Conservation (phyloP, 2,888 invertebrate genomes). For the Galeopsomyia nigrocyanea region DNA sequence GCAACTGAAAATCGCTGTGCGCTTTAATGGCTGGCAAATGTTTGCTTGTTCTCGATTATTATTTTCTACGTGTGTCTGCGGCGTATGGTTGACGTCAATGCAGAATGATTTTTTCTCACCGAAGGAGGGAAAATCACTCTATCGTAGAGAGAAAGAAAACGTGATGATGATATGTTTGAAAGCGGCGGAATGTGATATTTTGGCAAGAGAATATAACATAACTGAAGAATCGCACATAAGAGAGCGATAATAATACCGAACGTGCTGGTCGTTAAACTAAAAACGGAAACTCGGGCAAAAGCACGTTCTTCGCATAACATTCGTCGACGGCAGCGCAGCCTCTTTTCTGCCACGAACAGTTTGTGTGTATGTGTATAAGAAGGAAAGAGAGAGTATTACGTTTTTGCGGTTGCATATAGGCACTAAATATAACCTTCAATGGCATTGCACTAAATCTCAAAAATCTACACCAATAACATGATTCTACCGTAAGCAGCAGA, state of each 20-base stretch:
- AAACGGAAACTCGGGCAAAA: slow-evolving; percentile 30
- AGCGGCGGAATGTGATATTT: no score
- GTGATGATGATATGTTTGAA: no score
- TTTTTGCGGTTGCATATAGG: background rate
- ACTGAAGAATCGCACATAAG: no score
- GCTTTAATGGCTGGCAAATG: slow-evolving; percentile 13
- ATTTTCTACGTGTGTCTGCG: slow-evolving; percentile 14
- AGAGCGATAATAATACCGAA: no score
- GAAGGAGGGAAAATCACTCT: no score
- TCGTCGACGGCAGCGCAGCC: background rate
- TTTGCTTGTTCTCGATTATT: slow-evolving; percentile 1
- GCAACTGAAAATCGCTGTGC: slow-evolving; percentile 49
- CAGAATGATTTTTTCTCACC: background rate
- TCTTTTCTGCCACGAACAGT: background rate
- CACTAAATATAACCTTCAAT: slow-evolving; percentile 14
- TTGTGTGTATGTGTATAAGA: slow-evolving; percentile 5
- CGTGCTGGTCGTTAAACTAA: slow-evolving; percentile 28
- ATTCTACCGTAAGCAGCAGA: slow-evolving; percentile 35
- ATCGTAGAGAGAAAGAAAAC: no score
- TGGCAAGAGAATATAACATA: no score
- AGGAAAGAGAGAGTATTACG: background rate
- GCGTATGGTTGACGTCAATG: slow-evolving; percentile 19
- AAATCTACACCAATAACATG: slow-evolving; percentile 24
- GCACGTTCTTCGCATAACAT: slow-evolving; percentile 29
- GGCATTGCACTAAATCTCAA: slow-evolving; percentile 39